phyloP scores from a whole-genome alignment of 2,113 vertebrate genomes.

The Trematocara unimaculatum region DNA sequence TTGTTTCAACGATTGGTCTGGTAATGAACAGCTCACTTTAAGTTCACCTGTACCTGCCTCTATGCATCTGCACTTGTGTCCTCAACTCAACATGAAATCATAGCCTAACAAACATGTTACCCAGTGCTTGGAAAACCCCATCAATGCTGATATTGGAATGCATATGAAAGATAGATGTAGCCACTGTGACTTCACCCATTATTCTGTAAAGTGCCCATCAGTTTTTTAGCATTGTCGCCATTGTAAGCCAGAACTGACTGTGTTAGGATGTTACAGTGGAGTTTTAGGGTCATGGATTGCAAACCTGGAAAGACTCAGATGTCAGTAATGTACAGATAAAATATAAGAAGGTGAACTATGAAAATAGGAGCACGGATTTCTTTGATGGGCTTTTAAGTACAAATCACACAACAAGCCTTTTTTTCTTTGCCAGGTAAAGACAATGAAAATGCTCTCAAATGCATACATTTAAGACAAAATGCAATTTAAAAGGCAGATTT shows the following conservation, averaged over 20 bases:
- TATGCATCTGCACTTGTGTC: not conserved
- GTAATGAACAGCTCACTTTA: not conserved
- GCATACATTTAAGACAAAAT: not conserved
- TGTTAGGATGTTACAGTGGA: not conserved
- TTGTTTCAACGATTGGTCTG: not conserved
- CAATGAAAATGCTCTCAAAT: not conserved
- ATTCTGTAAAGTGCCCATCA: not conserved
- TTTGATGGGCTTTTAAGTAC: not conserved
- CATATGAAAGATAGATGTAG: not conserved
- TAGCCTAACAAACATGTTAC: not conserved
- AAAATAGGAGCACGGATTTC: not conserved
- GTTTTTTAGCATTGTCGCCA: not conserved
- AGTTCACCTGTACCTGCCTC: not conserved
- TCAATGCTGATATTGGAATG: not conserved
- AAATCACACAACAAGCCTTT: not conserved
- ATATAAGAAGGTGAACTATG: not conserved
- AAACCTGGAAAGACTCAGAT: not conserved
- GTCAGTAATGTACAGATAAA: not conserved
- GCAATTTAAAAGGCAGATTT: not conserved
- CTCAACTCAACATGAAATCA: not conserved
- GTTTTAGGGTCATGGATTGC: not conserved
- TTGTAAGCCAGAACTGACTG: not conserved
- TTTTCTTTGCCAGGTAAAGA: not conserved
- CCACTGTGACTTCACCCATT: not conserved
- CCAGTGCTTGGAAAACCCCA: not conserved